phyloP scores from a whole-genome alignment of 2,113 vertebrate species.

The Sisor rabdophorus region DNA sequence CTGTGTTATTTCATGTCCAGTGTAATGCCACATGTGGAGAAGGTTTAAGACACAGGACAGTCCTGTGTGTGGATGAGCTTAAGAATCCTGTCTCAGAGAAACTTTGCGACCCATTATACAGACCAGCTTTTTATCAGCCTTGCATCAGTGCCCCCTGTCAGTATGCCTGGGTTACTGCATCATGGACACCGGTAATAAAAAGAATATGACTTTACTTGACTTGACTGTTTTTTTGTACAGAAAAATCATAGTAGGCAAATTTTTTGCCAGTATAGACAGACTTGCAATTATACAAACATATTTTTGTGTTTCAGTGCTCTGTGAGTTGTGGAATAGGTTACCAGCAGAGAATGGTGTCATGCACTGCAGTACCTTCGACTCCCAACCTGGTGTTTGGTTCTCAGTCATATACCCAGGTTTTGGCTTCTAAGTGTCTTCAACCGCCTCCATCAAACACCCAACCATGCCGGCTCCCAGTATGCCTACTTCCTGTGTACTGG shows the following conservation, averaged over 20 bases:
- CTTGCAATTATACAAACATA: constrained; percentile 17
- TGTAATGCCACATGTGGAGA: constrained; percentile 75
- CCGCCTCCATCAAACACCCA: constrained; percentile 60
- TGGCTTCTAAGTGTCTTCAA: constrained; percentile 65
- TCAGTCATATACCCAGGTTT: constrained; percentile 42
- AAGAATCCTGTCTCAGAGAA: constrained; percentile 67
- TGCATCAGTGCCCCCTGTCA: constrained; percentile 71
- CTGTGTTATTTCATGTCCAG: constrained; percentile 57
- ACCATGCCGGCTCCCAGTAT: constrained; percentile 73
- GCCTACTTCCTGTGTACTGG: constrained; percentile 75
- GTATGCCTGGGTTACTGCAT: constrained; percentile 75
- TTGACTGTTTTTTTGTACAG: neutral
- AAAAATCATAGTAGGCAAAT: neutral
- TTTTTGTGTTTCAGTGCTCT: constrained; percentile 73
- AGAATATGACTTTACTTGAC: neutral
- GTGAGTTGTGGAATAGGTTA: constrained; percentile 74
- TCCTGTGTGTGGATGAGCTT: constrained; percentile 70
- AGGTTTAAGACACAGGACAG: constrained; percentile 65
- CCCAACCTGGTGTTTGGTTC: constrained; percentile 53
- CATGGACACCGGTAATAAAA: constrained; percentile 77
- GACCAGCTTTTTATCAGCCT: constrained; percentile 64
- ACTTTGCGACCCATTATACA: constrained; percentile 70
- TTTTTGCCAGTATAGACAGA: neutral
- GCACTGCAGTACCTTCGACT: constrained; percentile 62
- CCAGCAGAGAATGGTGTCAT: constrained; percentile 76